A percentile compares a stretch with the other conserved stretches of the same genome.
These are phyloP conservation scores for Perithous albicinctus DNA, from an alignment of 2,888 invertebrate genomes.

Conservation along the genomic window DNA sequence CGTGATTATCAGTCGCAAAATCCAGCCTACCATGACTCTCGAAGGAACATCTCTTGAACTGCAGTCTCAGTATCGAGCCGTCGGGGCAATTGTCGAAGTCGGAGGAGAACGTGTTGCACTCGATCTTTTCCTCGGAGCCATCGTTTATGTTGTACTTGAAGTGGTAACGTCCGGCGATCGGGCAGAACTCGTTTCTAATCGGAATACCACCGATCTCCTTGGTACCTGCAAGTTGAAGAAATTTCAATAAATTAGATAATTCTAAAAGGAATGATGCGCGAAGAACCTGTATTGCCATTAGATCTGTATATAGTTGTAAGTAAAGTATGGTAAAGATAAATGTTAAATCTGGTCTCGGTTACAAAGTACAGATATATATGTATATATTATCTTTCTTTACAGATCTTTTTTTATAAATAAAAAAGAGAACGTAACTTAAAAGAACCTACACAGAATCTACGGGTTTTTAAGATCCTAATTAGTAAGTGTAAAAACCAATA, in stretches of 20 bases:
- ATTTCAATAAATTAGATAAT: constrained; percentile 21
- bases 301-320: background rate
- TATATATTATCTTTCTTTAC: no score
- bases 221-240: constrained; percentile 83
- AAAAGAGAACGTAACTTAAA: no score
- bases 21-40: constrained; percentile 85
- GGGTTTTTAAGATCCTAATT: no score
- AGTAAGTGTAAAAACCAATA: no score
- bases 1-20: constrained; percentile 62
- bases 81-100: constrained; percentile 88
- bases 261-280: background rate
- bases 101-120: constrained; percentile 86
- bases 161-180: constrained; percentile 87
- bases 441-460: no score
- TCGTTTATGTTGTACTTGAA: constrained; percentile 87
- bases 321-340: background rate
- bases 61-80: constrained; percentile 87
- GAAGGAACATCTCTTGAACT: constrained; percentile 87
- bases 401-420: no score
- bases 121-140: constrained; percentile 84
- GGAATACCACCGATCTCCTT: constrained; percentile 85
- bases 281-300: background rate
- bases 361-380: background rate
- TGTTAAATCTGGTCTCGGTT: background rate
- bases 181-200: constrained; percentile 87